Evolutionary conservation across 37 sponge, comb jelly and placozoan genomes (phyloP).

Genomic region (Oopsacas minuta): DNA sequence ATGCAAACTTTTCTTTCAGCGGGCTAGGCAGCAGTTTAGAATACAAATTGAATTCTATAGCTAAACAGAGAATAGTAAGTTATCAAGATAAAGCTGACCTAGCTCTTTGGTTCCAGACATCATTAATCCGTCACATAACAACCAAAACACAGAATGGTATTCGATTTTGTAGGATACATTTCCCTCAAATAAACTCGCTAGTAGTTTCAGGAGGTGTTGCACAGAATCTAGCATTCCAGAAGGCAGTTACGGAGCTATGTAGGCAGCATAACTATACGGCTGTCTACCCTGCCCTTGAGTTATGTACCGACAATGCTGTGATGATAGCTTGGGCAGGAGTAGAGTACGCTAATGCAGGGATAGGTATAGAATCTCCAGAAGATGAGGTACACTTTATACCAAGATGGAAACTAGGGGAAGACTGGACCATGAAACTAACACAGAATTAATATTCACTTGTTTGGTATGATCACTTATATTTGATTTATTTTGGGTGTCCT

Average conservation of each 20-base stretch:
- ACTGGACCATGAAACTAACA: background rate
- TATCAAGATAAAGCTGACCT: constrained; percentile 38
- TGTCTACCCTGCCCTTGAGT: constrained; percentile 36
- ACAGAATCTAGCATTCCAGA: constrained; percentile 30
- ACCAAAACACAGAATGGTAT: constrained; percentile 36
- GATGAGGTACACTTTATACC: background rate
- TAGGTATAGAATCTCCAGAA: background rate
- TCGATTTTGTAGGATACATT: constrained; percentile 5
- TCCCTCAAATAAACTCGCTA: constrained; percentile 22
- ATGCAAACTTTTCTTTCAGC: constrained; percentile 44
- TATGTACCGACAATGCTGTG: constrained; percentile 77
- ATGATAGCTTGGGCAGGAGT: constrained; percentile 73
- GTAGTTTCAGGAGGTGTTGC: constrained; percentile 76
- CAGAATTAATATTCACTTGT: no score
- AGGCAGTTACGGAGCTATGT: constrained; percentile 12
- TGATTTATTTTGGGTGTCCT: background rate
- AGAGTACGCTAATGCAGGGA: background rate
- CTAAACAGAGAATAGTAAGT: background rate
- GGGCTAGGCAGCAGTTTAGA: constrained; percentile 21
- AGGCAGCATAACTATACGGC: background rate
- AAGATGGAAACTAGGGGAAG: background rate
- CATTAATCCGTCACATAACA: constrained; percentile 30
- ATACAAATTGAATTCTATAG: background rate
- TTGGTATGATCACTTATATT: background rate
- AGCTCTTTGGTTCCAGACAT: constrained; percentile 41